These are phyloP conservation scores for Hydrochoerus hydrochaeris DNA, from an alignment of 2,113 vertebrate genomes.

Conservation along the genomic window DNA sequence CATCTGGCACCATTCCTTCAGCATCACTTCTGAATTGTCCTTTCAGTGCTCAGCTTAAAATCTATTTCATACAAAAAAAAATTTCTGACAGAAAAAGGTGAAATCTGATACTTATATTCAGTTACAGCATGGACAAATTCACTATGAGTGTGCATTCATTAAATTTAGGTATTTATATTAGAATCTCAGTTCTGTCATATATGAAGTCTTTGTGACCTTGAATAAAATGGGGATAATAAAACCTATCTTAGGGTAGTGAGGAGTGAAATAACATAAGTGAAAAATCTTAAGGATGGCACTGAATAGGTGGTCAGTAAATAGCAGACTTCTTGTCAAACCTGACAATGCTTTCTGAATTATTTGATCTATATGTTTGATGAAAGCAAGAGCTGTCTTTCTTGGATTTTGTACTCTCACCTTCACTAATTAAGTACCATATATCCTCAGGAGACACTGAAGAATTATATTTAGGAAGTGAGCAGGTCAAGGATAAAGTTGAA, in stretches of 20 bases:
- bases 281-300: not conserved
- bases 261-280: not conserved
- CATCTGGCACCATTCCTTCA: constrained; percentile 61
- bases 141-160: not conserved
- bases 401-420: not conserved
- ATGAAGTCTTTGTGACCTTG: constrained; percentile 38
- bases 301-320: constrained; percentile 22
- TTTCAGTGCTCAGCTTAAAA: constrained; percentile 74
- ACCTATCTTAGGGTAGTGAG: not conserved
- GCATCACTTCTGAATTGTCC: constrained; percentile 67
- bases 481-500: constrained; percentile 55
- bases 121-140: not conserved
- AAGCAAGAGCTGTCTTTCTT: constrained; percentile 44
- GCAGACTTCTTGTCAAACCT: constrained; percentile 40
- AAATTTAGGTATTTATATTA: constrained; percentile 15
- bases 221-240: not conserved
- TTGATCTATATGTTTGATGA: constrained; percentile 38
- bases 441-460: not conserved
- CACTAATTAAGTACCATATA: not conserved
- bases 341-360: constrained; percentile 53
- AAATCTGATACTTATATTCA: constrained; percentile 45
- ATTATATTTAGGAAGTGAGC: constrained; percentile 23
- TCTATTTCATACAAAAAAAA: constrained; percentile 40
- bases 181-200: constrained; percentile 27
- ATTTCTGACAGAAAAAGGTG: constrained; percentile 53